Evolutionary conservation across 2,888 invertebrate genomes (phyloP), one percentile per base, ranked within the genome.

Genomic region (Aplocera efformata): DNA sequence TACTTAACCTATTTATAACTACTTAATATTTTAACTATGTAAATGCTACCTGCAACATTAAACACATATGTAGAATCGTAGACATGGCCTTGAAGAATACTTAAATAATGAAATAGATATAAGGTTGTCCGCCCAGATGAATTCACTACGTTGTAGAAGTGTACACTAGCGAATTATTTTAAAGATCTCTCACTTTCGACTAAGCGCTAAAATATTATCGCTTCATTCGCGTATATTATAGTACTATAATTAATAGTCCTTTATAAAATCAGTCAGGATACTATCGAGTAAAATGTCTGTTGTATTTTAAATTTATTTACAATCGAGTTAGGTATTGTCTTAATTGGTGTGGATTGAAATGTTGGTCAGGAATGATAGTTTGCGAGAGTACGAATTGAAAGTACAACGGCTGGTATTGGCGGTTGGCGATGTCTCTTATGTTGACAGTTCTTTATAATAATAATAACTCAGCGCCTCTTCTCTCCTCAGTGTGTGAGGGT

Each of bases 121-220:
- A 41, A 46, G 55, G 55, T 55, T 55, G 49, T 50, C 46, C 53
- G 53, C 56, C 56, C 57, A 60, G 53, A 32, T 51, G 63, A 60
- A 58, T 48, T 70, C 68, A 72, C 65, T 73, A 73, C 60, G 34
- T 35, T 37, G 46, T 50, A 43, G 34, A 39, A 48, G 41, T 50
- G 38, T 73, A 46, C 45, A 44, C 47, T 79, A 75, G 78, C 68
- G 58, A 72, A 72, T 70, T 76, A 61, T 72, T 66, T 63, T 65
- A 64, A 74, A 79, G 82, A 82, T 83, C 81, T 83, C 82, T 39
- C 40, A 41, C 41, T 40, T 40, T 42, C 27, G 29, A 38, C 28
- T 64, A 66, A 66, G 70, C 60, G 54, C 63, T 63, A 64, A 53
- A 59, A 58, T 68, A 66, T 60, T 60, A 41, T 62, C 49, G 60